These are phyloP conservation scores for Macrotis lagotis DNA, from an alignment of 2,113 vertebrate species.

Conservation along the genomic window DNA sequence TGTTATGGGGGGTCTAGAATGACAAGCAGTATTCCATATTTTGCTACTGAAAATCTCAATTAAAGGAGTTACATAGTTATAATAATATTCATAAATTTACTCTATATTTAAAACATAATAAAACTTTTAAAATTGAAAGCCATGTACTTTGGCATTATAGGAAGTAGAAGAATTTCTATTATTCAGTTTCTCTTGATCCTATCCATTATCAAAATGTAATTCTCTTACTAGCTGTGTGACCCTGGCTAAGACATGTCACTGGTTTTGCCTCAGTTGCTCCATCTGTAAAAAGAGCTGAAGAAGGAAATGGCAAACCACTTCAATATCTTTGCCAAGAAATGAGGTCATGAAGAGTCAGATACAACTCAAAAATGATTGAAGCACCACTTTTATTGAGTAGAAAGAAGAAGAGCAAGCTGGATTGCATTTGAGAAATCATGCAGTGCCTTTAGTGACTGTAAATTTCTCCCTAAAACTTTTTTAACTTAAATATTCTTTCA, in stretches of 20 bases:
- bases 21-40: neutral
- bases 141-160: neutral
- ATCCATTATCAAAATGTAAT: neutral
- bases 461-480: no score
- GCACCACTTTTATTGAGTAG: neutral
- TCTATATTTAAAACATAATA: neutral
- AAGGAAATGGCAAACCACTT: neutral
- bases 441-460: no score
- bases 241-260: no score
- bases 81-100: neutral
- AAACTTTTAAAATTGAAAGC: neutral
- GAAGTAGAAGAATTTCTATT: neutral
- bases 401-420: neutral
- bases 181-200: neutral
- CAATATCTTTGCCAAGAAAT: neutral
- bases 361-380: neutral
- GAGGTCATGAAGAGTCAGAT: neutral
- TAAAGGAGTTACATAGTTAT: neutral
- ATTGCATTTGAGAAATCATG: neutral
- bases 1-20: neutral
- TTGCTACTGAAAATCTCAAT: neutral
- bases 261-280: no score
- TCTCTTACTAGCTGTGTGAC: neutral
- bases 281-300: no score
- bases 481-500: no score